phyloP scores from a whole-genome alignment of 2,888 invertebrate species.

The Osedax frankpressi region DNA sequence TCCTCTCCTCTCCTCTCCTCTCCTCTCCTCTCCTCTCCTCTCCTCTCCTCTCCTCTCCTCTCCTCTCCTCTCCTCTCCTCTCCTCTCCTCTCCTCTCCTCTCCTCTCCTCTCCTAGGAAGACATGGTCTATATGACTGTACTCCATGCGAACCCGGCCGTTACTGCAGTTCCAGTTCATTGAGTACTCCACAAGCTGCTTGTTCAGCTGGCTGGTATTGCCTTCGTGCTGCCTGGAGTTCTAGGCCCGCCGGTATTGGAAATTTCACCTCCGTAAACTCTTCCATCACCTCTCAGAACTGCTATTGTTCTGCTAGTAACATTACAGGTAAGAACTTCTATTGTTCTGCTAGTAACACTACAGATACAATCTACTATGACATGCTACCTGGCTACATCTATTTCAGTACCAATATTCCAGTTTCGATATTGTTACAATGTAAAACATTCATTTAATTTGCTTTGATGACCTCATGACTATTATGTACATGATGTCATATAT shows the following conservation, averaged over 20 bases:
- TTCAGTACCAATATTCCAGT: too few relatives aligned
- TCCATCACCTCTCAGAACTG: constrained; percentile 30
- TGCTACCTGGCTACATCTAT: too few relatives aligned
- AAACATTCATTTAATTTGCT: too few relatives aligned
- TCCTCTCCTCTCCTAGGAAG: constrained; percentile 32
- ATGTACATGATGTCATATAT: too few relatives aligned
- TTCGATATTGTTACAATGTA: too few relatives aligned
- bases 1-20: too few relatives aligned
- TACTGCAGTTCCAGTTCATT: constrained; percentile 35
- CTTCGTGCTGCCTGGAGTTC: constrained; percentile 35
- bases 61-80: constrained; percentile 30
- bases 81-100: constrained; percentile 34
- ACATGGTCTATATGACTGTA: constrained; percentile 30
- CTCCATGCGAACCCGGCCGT: constrained; percentile 36
- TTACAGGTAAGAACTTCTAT: constrained; percentile 36
- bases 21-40: too few relatives aligned
- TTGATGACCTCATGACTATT: too few relatives aligned
- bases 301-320: constrained; percentile 33
- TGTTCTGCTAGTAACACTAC: constrained; percentile 35
- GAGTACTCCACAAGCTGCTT: constrained; percentile 30
- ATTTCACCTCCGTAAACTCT: constrained; percentile 26
- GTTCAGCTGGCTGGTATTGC: constrained; percentile 41
- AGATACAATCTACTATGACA: constrained; percentile 34
- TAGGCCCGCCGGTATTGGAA: constrained; percentile 34
- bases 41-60: too few relatives aligned